Conservation (phyloP, 92 coral and sea anemone genomes). For the Siderastrea siderea region DNA sequence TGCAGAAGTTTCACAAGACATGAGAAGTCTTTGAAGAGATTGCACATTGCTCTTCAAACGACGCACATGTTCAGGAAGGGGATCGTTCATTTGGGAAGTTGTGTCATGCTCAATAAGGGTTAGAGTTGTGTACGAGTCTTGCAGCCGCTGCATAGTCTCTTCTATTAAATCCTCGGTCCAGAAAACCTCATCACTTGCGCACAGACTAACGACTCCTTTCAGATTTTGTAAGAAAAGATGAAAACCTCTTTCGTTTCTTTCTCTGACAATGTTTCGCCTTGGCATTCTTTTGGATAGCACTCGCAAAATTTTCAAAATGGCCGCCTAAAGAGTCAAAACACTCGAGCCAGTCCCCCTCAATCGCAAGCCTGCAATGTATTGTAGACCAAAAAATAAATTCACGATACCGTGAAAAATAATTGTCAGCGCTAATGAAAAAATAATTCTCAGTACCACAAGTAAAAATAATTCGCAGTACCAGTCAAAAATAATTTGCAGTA, state of each 20-base stretch:
- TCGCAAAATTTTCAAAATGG: conserved; percentile 12
- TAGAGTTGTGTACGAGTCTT: conserved; percentile 67
- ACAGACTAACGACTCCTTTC: conserved; percentile 43
- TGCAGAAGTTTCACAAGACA: conserved; percentile 24
- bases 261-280: conserved; percentile 47
- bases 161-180: conserved; percentile 63
- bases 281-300: conserved; percentile 32
- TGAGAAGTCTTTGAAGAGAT: conserved; percentile 22
- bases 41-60: conserved; percentile 45
- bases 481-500: too few relatives aligned
- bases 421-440: not conserved
- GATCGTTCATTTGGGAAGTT: conserved; percentile 28
- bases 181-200: conserved; percentile 44
- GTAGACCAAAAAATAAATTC: conserved; percentile 20
- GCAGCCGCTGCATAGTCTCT: conserved; percentile 59
- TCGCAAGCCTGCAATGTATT: conserved; percentile 18
- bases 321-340: conserved; percentile 4
- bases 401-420: conserved; percentile 20
- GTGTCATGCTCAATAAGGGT: conserved; percentile 22
- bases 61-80: conserved; percentile 35
- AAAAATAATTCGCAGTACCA: too few relatives aligned
- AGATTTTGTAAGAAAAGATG: conserved; percentile 58
- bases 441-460: too few relatives aligned
- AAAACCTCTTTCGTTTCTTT: conserved; percentile 54
- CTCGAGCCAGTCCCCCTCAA: conserved; percentile 24